Evolutionary conservation across 2,797 vertebrate genomes (phyloP).

Genomic region (Crax fasciolata): DNA sequence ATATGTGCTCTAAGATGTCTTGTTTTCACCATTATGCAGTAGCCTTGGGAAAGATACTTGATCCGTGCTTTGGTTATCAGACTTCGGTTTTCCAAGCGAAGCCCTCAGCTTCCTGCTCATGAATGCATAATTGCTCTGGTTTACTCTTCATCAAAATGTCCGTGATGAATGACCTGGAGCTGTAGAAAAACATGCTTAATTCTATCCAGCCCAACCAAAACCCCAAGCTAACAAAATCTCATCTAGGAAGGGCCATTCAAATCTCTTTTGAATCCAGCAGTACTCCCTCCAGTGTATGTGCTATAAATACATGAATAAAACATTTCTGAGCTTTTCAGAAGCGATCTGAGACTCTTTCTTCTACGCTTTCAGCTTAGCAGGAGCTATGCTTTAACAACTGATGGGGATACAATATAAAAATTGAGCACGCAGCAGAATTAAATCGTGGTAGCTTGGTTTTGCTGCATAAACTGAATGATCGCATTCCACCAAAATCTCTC

Average conservation of each 20-base stretch:
- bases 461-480: slow-evolving; percentile 64
- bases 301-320: slow-evolving; percentile 51
- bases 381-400: slow-evolving; percentile 35
- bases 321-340: slow-evolving; percentile 48
- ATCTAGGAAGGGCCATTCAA: slow-evolving; percentile 8
- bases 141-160: slow-evolving; percentile 50
- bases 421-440: slow-evolving; percentile 53
- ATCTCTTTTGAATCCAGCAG: slow-evolving; percentile 16
- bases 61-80: slow-evolving; percentile 65
- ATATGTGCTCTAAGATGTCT: not conserved
- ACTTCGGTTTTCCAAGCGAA: slow-evolving; percentile 72
- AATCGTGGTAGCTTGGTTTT: slow-evolving; percentile 29
- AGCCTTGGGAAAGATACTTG: slow-evolving; percentile 69
- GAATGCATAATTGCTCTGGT: slow-evolving; percentile 69
- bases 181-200: slow-evolving; percentile 29
- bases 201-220: slow-evolving; percentile 17
- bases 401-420: slow-evolving; percentile 48
- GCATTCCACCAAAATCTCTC: slow-evolving; percentile 45
- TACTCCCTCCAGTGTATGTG: not conserved
- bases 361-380: slow-evolving; percentile 33
- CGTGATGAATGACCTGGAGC: slow-evolving; percentile 45
- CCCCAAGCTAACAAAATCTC: slow-evolving; percentile 22
- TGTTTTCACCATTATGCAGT: slow-evolving; percentile 54
- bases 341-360: not conserved
- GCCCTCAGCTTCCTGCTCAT: slow-evolving; percentile 68